Percentiles rank a stretch among this genome's conserved stretches.
Evolutionary conservation across 2,113 vertebrate genomes (phyloP).

Genomic region (Xenotilapia caudafasciata): DNA sequence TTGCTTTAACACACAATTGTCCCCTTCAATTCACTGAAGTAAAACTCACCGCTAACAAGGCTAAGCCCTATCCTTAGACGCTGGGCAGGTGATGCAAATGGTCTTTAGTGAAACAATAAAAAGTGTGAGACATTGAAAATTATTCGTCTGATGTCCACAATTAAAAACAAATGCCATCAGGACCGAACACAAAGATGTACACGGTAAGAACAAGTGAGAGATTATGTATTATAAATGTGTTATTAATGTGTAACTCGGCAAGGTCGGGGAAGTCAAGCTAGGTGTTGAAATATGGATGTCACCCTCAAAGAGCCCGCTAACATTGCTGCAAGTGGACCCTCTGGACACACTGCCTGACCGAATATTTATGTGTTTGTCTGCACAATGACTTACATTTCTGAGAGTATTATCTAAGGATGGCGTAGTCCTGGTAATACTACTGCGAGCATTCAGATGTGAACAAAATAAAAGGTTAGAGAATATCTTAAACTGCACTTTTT

Average conservation of each 20-base stretch:
- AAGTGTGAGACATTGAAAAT: conserved; percentile 64
- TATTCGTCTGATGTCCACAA: conserved; percentile 66
- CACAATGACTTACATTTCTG: neutral
- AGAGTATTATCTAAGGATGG: neutral
- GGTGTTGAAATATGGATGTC: conserved; percentile 70
- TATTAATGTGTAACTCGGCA: conserved; percentile 70
- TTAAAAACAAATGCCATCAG: conserved; percentile 62
- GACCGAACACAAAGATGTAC: conserved; percentile 51
- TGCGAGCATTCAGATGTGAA: neutral
- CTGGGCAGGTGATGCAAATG: conserved; percentile 64
- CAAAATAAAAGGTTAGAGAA: neutral
- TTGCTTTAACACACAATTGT: conserved; percentile 70
- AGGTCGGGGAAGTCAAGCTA: conserved; percentile 68
- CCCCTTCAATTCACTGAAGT: conserved; percentile 62
- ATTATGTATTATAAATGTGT: conserved; percentile 75
- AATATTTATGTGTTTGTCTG: conserved; percentile 50
- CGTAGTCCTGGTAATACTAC: neutral
- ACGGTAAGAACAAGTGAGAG: conserved; percentile 61
- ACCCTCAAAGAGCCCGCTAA: conserved; percentile 54
- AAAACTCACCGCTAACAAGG: conserved; percentile 52
- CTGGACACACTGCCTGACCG: conserved; percentile 47
- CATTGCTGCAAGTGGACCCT: conserved; percentile 61
- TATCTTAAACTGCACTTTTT: neutral
- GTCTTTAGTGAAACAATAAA: conserved; percentile 65
- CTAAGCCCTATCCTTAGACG: conserved; percentile 25